Base-by-base conservation (phyloP, 2,797 vertebrate species). In the Channa striata region DNA sequence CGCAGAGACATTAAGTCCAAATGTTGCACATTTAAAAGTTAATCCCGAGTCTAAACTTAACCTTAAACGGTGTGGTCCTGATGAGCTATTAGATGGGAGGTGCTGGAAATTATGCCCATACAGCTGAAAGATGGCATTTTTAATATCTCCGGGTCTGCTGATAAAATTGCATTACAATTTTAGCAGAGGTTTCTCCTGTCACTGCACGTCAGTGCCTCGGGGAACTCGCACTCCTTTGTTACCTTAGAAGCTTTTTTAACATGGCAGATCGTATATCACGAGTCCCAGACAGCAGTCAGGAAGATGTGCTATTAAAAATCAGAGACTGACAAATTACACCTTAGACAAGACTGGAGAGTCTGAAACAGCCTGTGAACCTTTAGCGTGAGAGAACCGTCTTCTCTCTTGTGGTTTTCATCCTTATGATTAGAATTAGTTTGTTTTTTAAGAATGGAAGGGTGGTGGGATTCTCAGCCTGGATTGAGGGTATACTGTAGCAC, bases 151-250 rank as follows among this genome's bases (percentile, higher is more conserved):
- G 10, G 51, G 43, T 80, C 48, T 69, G 46, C 63, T 58, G 74
- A 42, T 68, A 66, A 39, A 77, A 67, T 30, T 34, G 37, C 52
- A 70, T 66, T 71, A 72, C 81, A 78, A 67, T 76, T 86, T 78
- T 60, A 75, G 60, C 49, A 69, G 88, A 91, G 93, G 92, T 91
- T 89, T 91, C 90, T 93, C 83, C 82, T 95, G 93, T 93, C 93
- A 90, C 90, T 87, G 90, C 82, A 66, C 23, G 86, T 46, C 10
- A 5, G n/a, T 14, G 52, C 69, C 77, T 74, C 60, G 64, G 67
- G 63, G 64, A 75, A 68, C 68, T 81, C 58, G n/a, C 74, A 42
- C 53, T 69, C 44, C 77, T 83, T 80, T 83, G 80, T 77, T 74
- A 63, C 86, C 75, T 84, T 64, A 70, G 74, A 49, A 72, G 77